phyloP scores from a whole-genome alignment of 53 echinoderm and acorn worm species.

The Apostichopus leukothele region DNA sequence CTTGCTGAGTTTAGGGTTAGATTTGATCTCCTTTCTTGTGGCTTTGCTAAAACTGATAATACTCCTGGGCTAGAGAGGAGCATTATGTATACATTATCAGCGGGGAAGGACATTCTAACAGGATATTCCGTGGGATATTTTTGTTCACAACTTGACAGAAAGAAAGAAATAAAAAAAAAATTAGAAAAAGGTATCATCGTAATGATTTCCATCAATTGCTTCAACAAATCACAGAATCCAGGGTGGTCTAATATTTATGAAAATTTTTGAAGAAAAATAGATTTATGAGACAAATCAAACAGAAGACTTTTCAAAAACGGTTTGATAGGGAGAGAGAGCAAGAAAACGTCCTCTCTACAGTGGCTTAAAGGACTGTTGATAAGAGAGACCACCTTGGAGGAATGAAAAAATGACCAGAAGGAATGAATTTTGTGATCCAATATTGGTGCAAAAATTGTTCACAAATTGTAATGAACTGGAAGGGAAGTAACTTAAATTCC shows the following conservation, averaged over 20 bases:
- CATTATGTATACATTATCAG: constrained; percentile 26
- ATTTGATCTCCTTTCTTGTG: too few species aligned
- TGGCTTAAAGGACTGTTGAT: not conserved
- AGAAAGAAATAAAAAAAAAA: not conserved
- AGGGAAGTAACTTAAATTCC: too few species aligned
- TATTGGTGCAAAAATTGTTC: too few species aligned
- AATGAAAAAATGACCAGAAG: not conserved
- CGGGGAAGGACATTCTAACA: not conserved
- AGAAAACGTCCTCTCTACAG: too few species aligned
- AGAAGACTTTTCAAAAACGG: too few species aligned
- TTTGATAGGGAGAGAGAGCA: too few species aligned
- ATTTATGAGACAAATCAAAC: too few species aligned
- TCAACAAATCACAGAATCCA: not conserved
- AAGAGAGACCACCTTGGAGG: not conserved
- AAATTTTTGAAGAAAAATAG: too few species aligned
- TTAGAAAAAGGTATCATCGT: not conserved
- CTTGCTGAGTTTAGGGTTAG: not conserved
- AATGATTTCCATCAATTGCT: not conserved
- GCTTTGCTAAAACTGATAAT: not conserved
- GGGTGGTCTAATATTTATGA: not conserved
- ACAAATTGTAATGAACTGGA: too few species aligned
- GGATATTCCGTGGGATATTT: constrained; percentile 37
- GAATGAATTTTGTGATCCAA: not conserved
- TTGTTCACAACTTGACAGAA: not conserved
- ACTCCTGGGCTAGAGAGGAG: too few species aligned